phyloP scores from a whole-genome alignment of 1,140 invertebrate genomes.

The Palaemon carinicauda region DNA sequence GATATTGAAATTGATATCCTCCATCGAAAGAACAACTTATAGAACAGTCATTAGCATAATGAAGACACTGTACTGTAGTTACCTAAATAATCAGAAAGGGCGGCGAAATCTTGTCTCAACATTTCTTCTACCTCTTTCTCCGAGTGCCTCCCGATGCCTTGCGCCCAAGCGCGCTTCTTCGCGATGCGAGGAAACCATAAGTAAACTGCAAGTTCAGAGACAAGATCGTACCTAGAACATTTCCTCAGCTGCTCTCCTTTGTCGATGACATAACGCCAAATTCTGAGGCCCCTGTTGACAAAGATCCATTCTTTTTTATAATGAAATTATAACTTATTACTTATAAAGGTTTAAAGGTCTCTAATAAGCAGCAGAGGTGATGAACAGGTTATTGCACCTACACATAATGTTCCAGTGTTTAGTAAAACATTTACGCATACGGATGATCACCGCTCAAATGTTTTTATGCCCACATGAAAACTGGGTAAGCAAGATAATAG shows the following conservation, averaged over 20 bases:
- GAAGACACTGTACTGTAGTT: background rate
- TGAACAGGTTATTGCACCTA: too few species aligned
- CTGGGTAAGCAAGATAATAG: too few species aligned
- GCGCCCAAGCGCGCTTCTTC: background rate
- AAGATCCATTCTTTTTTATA: background rate
- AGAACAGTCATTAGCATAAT: too few species aligned
- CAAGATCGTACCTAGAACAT: background rate
- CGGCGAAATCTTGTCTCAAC: background rate
- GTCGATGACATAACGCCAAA: background rate
- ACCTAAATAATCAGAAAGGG: slow-evolving; percentile 25
- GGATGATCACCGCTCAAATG: too few species aligned
- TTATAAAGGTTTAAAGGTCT: background rate
- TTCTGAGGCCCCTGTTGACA: background rate
- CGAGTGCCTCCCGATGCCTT: slow-evolving; percentile 9
- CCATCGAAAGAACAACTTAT: too few species aligned
- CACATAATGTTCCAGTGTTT: too few species aligned
- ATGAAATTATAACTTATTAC: background rate
- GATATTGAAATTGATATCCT: too few species aligned
- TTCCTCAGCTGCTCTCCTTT: background rate
- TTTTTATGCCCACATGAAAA: too few species aligned
- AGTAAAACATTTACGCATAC: too few species aligned
- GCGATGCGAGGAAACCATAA: background rate
- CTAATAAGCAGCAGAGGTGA: too few species aligned
- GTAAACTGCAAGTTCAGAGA: background rate
- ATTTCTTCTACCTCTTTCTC: slow-evolving; percentile 1